Conservation (phyloP, 1,140 invertebrate genomes). For the Sinella curviseta region DNA sequence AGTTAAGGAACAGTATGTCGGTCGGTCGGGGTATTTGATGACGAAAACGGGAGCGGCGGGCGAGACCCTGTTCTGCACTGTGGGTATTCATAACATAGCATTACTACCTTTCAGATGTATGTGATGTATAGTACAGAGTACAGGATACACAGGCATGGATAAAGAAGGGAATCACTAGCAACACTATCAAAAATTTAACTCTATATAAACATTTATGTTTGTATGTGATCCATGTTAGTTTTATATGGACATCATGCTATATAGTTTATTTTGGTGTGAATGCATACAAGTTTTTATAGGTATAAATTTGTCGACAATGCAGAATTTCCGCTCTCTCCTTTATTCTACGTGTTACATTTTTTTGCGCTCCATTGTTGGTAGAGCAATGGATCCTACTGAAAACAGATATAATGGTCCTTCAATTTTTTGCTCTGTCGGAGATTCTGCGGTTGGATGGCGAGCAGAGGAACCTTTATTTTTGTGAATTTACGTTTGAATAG, state of each 20-base stretch:
- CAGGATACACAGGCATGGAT: too few relatives aligned
- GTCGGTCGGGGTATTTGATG: neutral
- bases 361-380: too few relatives aligned
- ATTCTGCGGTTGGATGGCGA: neutral
- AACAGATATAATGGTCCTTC: neutral
- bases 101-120: neutral
- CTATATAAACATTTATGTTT: too few relatives aligned
- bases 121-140: neutral
- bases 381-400: neutral
- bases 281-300: neutral
- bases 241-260: neutral
- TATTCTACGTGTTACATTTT: neutral
- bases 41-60: conserved; percentile 24
- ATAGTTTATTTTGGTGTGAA: neutral
- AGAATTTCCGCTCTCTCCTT: neutral
- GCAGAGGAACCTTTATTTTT: too few relatives aligned
- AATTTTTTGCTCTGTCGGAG: neutral
- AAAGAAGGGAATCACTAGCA: too few relatives aligned
- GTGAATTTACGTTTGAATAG: too few relatives aligned
- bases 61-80: conserved; percentile 5
- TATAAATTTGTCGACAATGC: neutral
- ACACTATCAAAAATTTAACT: too few relatives aligned
- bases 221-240: too few relatives aligned
- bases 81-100: neutral
- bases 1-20: neutral